Base-by-base conservation (phyloP, 2,797 vertebrate genomes). In the Aulostomus chinensis region DNA sequence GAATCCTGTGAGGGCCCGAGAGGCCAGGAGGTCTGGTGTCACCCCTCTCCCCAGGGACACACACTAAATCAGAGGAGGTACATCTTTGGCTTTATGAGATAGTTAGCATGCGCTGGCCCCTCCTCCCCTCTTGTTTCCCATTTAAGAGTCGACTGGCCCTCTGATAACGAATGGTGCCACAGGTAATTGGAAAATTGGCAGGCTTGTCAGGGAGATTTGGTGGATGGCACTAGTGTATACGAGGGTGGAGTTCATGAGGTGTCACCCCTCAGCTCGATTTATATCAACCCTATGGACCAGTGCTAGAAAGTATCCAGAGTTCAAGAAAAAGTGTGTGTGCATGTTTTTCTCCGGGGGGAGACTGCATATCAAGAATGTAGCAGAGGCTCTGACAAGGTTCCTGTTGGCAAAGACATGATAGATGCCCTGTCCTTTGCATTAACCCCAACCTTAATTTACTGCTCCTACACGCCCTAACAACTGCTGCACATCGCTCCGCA, bases 161-260 rank as follows among this genome's bases (percentile, higher is more conserved):
- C 88, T 76, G 85, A 95, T 96, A 95, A 96, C 88, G 83, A 93
- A 96, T 94, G 89, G 92, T 72, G 69, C 88, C 88, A 88, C 89
- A 88, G 89, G 93, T 96, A 95, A 96, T 95, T 96, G 95, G 93
- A 95, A 96, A 96, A 96, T 95, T 96, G 95, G 91, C 93, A 93
- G 91, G 83, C 87, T 92, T 94, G 93, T 94, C 94, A 93, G 88
- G 86, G 91, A 93, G 92, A 91, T 92, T 91, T 95, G 90, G 90
- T 94, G 87, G 90, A 95, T 93, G 90, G 91, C 83, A 91, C 84
- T 71, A 83, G 90, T 50, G 48, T 90, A 88, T 88, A 86, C 42
- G 76, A 87, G 85, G 58, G 81, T 52, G 79, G 73, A 81, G 88
- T 90, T 92, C 90, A 93, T 87, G 86, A 92, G 88, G 78, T 91